Evolutionary conservation across 2,888 invertebrate species (phyloP).

Genomic region (Leptopterna dolabrata): DNA sequence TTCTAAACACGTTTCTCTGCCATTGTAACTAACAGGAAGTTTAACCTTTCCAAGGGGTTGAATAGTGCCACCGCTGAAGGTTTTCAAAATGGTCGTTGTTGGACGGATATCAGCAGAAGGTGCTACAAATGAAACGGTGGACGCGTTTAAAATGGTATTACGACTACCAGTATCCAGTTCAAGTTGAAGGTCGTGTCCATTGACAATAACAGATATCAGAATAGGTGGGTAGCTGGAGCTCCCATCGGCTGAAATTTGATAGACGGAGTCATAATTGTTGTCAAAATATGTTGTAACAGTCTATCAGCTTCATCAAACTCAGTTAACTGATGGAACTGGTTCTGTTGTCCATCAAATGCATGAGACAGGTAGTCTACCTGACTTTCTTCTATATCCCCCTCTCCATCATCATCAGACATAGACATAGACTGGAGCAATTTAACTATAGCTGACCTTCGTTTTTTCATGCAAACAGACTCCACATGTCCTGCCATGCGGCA

Average conservation of each 20-base stretch:
- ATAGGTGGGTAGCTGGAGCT: slow-evolving; percentile 17
- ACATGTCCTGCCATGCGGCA: slow-evolving; percentile 6
- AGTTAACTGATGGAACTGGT: slow-evolving; percentile 5
- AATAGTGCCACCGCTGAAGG: background rate
- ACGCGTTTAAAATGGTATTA: background rate
- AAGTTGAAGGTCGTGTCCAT: background rate
- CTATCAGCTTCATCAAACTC: background rate
- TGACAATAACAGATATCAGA: background rate
- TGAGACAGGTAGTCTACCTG: background rate
- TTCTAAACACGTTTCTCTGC: background rate
- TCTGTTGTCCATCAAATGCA: background rate
- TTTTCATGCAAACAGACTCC: slow-evolving; percentile 5
- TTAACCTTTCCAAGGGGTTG: background rate
- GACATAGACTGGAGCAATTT: background rate
- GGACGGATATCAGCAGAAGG: background rate
- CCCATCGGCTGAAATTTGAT: background rate
- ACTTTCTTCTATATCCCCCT: background rate
- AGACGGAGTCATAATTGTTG: background rate
- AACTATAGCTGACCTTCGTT: background rate
- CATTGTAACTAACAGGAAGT: background rate
- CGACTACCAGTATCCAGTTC: slow-evolving; percentile 13
- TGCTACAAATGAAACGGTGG: background rate
- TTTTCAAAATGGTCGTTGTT: background rate
- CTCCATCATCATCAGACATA: background rate
- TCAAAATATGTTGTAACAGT: background rate